Evolutionary conservation across 2,113 vertebrate species (phyloP).

Genomic region (Podarcis cretensis): DNA sequence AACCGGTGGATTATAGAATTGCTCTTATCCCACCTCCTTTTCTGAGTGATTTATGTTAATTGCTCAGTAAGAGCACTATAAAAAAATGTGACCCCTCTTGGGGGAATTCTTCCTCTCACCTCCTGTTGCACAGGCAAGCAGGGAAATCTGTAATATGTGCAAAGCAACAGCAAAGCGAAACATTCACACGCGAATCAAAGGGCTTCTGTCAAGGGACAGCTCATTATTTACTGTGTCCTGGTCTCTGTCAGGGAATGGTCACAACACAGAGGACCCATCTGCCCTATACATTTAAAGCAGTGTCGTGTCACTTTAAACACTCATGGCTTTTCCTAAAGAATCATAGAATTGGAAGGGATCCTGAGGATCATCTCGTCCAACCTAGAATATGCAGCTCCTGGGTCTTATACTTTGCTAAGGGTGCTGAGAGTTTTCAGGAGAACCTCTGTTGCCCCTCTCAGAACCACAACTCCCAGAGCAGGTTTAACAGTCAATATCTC

Average conservation of each 20-base stretch:
- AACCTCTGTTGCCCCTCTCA: too few species aligned
- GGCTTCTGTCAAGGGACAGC: slow-evolving; percentile 26
- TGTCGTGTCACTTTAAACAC: too few species aligned
- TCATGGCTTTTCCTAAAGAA: too few species aligned
- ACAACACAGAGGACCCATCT: too few species aligned
- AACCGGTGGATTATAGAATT: accelerated
- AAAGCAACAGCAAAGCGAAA: slow-evolving; percentile 7
- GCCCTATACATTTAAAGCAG: too few species aligned
- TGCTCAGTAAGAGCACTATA: slow-evolving; percentile 50
- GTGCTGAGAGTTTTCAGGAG: too few species aligned
- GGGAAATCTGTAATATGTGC: not conserved
- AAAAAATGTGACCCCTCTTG: slow-evolving; percentile 46
- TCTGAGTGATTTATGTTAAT: slow-evolving; percentile 53
- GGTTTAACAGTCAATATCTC: too few species aligned
- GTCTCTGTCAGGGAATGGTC: not conserved
- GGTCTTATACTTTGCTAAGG: too few species aligned
- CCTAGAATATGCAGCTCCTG: too few species aligned
- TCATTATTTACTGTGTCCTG: slow-evolving; percentile 24
- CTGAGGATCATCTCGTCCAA: too few species aligned
- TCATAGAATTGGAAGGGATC: too few species aligned
- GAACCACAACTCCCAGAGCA: too few species aligned
- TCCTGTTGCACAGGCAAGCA: slow-evolving; percentile 39
- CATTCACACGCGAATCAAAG: slow-evolving; percentile 33
- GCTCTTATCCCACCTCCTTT: slow-evolving; percentile 1
- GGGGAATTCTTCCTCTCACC: not conserved